These are phyloP conservation scores for Erythrocercus mccallii DNA, from an alignment of 2,113 vertebrate genomes.

Conservation along the genomic window DNA sequence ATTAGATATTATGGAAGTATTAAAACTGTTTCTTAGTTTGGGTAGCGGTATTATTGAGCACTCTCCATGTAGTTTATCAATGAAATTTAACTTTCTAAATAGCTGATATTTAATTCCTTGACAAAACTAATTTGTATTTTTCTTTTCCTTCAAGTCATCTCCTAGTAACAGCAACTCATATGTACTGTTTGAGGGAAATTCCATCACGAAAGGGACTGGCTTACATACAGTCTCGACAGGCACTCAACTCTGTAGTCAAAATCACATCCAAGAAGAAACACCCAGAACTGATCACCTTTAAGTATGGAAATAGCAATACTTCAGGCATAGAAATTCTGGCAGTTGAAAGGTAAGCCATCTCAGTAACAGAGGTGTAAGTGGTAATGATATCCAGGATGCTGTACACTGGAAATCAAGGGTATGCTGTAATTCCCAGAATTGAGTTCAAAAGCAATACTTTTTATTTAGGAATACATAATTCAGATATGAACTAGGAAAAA, in stretches of 20 bases:
- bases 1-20: neutral
- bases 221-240: conserved; percentile 96
- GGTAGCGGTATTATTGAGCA: neutral
- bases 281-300: conserved; percentile 97
- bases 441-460: neutral
- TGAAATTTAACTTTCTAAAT: neutral
- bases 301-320: conserved; percentile 92
- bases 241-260: conserved; percentile 95
- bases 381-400: neutral
- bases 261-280: conserved; percentile 99
- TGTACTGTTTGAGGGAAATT: conserved; percentile 98
- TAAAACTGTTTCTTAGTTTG: neutral
- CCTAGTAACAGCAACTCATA: conserved; percentile 94
- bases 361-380: neutral
- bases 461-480: neutral
- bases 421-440: neutral
- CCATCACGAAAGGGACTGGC: conserved; percentile 90
- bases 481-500: neutral
- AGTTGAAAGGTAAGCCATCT: conserved; percentile 87
- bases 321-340: conserved; percentile 92
- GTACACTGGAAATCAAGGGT: neutral
- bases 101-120: neutral
- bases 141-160: conserved; percentile 80
- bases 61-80: neutral
- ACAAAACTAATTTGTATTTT: neutral